These are phyloP conservation scores for Oncorhynchus nerka DNA, from an alignment of 2,113 vertebrate species.

Conservation along the genomic window DNA sequence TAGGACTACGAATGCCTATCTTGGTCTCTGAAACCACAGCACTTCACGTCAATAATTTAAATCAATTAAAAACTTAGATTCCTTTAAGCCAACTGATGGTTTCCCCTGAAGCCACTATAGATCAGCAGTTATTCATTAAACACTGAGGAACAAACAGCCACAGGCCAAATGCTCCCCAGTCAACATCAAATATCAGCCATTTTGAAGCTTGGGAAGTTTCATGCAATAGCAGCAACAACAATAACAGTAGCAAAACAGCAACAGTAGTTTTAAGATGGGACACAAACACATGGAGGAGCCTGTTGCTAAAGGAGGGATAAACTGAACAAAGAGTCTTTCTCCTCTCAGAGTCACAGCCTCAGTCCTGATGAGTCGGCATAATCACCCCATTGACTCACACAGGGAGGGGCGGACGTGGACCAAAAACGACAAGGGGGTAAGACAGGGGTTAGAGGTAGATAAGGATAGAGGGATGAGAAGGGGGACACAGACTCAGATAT, in stretches of 20 bases:
- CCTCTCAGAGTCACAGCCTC: slow-evolving; percentile 21
- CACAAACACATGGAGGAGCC: not conserved
- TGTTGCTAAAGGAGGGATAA: slow-evolving; percentile 14
- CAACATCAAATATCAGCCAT: slow-evolving; percentile 8
- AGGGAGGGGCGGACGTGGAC: not conserved
- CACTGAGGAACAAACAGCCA: not conserved
- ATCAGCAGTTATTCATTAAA: slow-evolving; percentile 8
- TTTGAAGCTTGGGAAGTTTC: slow-evolving; percentile 12
- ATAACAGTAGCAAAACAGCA: slow-evolving; percentile 5
- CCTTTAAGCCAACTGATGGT: slow-evolving; percentile 4
- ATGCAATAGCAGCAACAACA: slow-evolving; percentile 9
- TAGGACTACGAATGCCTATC: not conserved
- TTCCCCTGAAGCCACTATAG: slow-evolving; percentile 6
- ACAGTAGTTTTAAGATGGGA: slow-evolving; percentile 10
- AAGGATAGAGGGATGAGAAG: not conserved
- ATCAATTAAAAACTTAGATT: slow-evolving; percentile 49
- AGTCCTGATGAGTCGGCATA: slow-evolving; percentile 42
- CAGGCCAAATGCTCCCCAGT: not conserved
- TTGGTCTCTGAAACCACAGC: slow-evolving; percentile 15
- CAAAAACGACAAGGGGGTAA: not conserved
- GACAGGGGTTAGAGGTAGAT: too few species aligned
- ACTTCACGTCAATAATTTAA: slow-evolving; percentile 25
- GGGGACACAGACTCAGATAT: not conserved
- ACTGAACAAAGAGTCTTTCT: slow-evolving; percentile 42
- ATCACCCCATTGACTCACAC: slow-evolving; percentile 38